Evolutionary conservation across 1,140 invertebrate genomes (phyloP).

Genomic region (Adoxophyes honmai): DNA sequence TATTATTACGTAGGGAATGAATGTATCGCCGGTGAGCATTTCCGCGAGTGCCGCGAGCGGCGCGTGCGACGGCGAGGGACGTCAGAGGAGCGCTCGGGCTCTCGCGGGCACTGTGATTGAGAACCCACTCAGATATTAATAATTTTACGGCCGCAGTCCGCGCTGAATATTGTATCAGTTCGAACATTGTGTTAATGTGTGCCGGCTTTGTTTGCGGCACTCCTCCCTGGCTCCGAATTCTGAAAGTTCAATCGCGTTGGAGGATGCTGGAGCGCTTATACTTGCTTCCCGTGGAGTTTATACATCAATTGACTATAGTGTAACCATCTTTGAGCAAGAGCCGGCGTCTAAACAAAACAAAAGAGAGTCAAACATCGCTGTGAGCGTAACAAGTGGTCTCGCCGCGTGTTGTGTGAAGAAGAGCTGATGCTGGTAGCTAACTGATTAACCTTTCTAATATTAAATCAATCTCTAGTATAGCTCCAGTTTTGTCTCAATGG

Average conservation of each 20-base stretch:
- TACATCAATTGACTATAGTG: neutral
- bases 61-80: neutral
- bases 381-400: too few relatives aligned
- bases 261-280: neutral
- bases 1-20: neutral
- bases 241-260: neutral
- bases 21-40: neutral
- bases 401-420: too few relatives aligned
- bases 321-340: neutral
- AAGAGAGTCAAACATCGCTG: neutral
- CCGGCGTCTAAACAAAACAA: too few relatives aligned
- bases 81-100: neutral
- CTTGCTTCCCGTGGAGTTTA: neutral
- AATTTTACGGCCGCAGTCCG: neutral
- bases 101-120: too few relatives aligned
- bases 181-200: slow-evolving; percentile 1
- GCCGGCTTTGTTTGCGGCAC: too few relatives aligned
- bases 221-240: too few relatives aligned
- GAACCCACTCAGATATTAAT: neutral
- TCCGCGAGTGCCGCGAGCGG: neutral
- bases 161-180: neutral
- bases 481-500: too few relatives aligned
- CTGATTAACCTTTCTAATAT: too few relatives aligned
- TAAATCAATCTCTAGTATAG: too few relatives aligned
- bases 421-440: too few relatives aligned